Evolutionary conservation across 2,888 invertebrate genomes (phyloP).

Genomic region (Uloborus plumipes): DNA sequence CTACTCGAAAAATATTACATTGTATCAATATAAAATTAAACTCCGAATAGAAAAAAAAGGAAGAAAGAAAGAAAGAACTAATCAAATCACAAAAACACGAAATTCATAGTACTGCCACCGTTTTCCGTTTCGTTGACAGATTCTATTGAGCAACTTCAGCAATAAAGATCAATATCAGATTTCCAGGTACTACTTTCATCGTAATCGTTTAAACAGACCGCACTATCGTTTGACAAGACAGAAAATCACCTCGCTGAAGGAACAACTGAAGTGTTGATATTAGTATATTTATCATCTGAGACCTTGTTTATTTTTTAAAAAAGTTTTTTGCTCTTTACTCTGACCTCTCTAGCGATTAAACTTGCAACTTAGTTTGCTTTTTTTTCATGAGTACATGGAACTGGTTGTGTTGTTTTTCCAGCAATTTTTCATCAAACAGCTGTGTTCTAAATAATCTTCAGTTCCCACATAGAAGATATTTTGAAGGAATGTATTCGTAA

Average conservation of each 20-base stretch:
- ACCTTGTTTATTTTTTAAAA: conserved; percentile 25
- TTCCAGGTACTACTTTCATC: conserved; percentile 35
- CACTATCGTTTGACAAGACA: conserved; percentile 30
- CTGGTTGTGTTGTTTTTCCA: conserved; percentile 19
- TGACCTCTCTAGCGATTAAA: conserved; percentile 18
- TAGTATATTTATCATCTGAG: conserved; percentile 9
- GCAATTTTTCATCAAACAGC: conserved; percentile 19
- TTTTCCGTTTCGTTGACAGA: no score
- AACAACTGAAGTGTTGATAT: conserved; percentile 29
- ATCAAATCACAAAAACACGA: no score
- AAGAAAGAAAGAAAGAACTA: no score
- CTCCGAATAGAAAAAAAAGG: no score
- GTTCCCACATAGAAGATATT: no score
- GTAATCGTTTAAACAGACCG: conserved; percentile 31
- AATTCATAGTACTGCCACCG: no score
- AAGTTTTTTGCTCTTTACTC: no score
- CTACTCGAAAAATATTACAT: no score
- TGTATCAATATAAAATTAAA: no score
- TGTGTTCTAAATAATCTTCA: conserved; percentile 7
- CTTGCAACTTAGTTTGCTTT: not conserved
- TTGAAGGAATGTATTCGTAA: no score
- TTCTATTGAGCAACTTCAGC: no score
- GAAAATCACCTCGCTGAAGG: conserved; percentile 41
- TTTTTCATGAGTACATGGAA: not conserved
- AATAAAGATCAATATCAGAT: conserved; percentile 16